These are phyloP conservation scores for Ophthalmolycus amberensis DNA, from an alignment of 2,113 vertebrate genomes.

Conservation along the genomic window DNA sequence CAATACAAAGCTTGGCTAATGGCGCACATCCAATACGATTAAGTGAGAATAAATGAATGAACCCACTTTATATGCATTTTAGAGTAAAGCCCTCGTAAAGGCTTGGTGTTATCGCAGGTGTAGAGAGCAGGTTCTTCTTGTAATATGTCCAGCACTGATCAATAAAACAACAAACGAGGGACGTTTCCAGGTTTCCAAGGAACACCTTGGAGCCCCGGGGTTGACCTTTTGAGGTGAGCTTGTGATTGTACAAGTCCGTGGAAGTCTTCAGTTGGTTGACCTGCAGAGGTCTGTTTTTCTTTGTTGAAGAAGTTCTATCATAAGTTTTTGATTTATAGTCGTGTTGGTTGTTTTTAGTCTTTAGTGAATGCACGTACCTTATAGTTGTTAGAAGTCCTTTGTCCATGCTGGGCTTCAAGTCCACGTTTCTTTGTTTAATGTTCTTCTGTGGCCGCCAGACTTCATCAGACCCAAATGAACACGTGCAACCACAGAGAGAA, in stretches of 20 bases:
- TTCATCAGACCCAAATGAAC: conserved; percentile 16
- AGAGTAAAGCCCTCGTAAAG: conserved; percentile 5
- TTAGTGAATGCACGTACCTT: neutral
- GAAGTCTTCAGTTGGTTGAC: neutral
- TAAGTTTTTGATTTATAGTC: neutral
- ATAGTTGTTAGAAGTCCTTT: conserved; percentile 8
- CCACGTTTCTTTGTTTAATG: neutral
- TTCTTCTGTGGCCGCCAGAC: neutral
- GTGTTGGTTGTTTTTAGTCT: neutral
- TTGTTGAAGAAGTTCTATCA: neutral
- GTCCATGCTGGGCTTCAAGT: neutral
- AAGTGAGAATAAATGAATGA: conserved; percentile 15
- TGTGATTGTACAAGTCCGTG: neutral
- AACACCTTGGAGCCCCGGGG: neutral
- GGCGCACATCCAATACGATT: conserved; percentile 6
- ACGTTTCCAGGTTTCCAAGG: neutral
- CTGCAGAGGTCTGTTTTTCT: neutral
- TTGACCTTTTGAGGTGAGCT: conserved; percentile 33
- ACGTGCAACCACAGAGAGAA: conserved; percentile 3
- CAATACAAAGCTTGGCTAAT: conserved; percentile 1
- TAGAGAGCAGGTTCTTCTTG: neutral
- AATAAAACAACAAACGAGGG: conserved; percentile 19
- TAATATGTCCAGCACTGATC: conserved; percentile 6
- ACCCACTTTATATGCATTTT: neutral
- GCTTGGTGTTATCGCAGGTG: neutral